Base-by-base conservation (phyloP, 1,140 invertebrate genomes). In the Euura saliciscinereae region DNA sequence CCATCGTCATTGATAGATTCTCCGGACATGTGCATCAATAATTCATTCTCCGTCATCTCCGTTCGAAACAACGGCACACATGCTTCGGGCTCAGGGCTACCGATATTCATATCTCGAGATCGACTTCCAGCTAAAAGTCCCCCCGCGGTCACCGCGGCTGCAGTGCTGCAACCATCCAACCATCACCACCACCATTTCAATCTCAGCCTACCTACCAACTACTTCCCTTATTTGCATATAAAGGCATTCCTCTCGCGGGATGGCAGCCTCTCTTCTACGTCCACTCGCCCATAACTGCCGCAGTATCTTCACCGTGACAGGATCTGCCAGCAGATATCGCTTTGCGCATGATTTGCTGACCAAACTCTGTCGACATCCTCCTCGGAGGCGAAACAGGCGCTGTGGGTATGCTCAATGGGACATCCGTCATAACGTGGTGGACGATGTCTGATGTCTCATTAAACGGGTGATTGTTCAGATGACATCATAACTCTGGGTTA, bases 181-280 rank as follows among this genome's bases (percentile, higher is more conserved):
- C 78, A 77, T 79, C 78, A 73, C 66, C 65, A 43, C 44, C 75
- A 70, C 72, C 77, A 11, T 28, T 51, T 78, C 73, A 76, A 65
- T 78, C 76, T 75, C 73, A 66, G 76, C 75, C 79, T 75, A 74
- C 73, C 77, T 77, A n/a, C 75, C 66, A 76, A 77, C 80, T 77
- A 76, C 78, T 73, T 74, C 66, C 71, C 77, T 81, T 77, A 87
- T 87, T 87, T 86, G 85, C 86, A 87, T 87, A 87, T 87, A 87
- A 87, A 87, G 83, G 86, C 84, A 87, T 86, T 87, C 86, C 84
- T 82, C 28, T 28, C 28, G 28, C 75, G 67, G 81, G 77, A 78
- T 83, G 73, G 77, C 79, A 76, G 78, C 51, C 51, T 59, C 51
- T 59, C 51, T 28, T 28, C 28, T 28, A 28, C 51, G 51, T 59